Base-by-base conservation (phyloP, 2,113 vertebrate genomes). In the Pseudopipra pipra region DNA sequence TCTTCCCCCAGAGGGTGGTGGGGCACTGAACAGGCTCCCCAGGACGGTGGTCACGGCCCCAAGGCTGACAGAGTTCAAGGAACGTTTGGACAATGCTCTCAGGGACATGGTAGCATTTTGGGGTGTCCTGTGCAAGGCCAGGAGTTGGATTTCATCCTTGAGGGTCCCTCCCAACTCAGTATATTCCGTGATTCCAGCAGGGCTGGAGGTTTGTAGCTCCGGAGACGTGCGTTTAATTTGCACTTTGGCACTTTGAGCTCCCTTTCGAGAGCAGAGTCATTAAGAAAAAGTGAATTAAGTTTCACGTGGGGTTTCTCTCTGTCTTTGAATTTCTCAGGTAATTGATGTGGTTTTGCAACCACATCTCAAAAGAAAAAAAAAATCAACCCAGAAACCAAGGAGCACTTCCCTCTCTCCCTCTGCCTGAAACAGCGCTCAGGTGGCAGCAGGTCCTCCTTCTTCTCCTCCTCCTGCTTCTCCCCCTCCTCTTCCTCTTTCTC, bases 321-420 rank as follows among this genome's bases (percentile, higher is more conserved):
- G 67, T 49, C 54, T 70, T 74, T 66, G 72, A 25, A 11, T 92
- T 75, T 88, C 79, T 52, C 67, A 9, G 76, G 22, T 68, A 31
- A 85, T 77, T 80, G 90, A 56, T 80, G 91, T 84, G 86, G 59
- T 37, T 94, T 94, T 77, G 63, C 58, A 83, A n/a, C 39, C 66
- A 0, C 47, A 18, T 58, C 65, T 76, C 41, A 31, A 68, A 41
- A 55, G 47, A 33, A 46, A 56, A 33, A 30, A 9, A 12, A 21
- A 55, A 31, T 6, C 31, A 35, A 59, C 25, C 35, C 22, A 47
- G 25, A n/a, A 18, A 35, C 18, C 9, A 1, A n/a, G 80, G 44
- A 46, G 58, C 41, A 4, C 30, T 88, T 85, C 56, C 63, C 46
- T 54, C 33, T 76, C n/a, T 49, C 44, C n/a, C 14, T 19, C 17